phyloP scores from a whole-genome alignment of 53 echinoderm and acorn worm genomes.

The Pentamera pediparva region DNA sequence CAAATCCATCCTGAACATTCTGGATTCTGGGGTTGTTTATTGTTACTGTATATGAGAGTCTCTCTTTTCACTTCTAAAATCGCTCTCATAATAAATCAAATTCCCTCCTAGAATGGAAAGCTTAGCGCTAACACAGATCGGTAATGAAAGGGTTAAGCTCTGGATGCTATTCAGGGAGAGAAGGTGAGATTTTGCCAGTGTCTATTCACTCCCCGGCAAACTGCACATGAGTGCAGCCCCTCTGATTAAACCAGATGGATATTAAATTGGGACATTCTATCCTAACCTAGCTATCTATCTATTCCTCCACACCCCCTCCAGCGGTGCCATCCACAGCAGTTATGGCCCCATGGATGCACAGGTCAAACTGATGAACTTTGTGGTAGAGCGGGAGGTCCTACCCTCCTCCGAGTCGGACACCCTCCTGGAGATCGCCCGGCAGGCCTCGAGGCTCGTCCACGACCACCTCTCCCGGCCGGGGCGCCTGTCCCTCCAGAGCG shows the following conservation, averaged over 20 bases:
- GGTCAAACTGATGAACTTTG: conserved; percentile 60
- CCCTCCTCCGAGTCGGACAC: neutral
- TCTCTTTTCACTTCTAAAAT: no score
- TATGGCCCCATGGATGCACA: conserved; percentile 94
- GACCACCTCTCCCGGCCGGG: conserved; percentile 8
- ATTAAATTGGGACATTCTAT: neutral
- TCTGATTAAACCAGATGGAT: no score
- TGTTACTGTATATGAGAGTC: no score
- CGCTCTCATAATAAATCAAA: no score
- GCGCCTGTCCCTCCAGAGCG: conserved; percentile 15
- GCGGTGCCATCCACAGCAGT: conserved; percentile 83
- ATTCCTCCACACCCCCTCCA: conserved; percentile 13
- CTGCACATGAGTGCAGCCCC: no score
- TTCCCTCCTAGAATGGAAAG: no score
- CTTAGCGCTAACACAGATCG: neutral
- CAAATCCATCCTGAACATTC: no score
- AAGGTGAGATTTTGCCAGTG: neutral
- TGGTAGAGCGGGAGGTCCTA: conserved; percentile 27
- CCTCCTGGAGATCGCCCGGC: conserved; percentile 13
- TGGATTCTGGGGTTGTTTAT: no score
- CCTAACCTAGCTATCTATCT: neutral
- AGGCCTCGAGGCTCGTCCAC: conserved; percentile 6
- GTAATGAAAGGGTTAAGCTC: no score
- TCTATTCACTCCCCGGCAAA: neutral
- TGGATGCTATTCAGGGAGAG: neutral